Evolutionary conservation across 2,888 invertebrate genomes (phyloP).

Genomic region (Platycnemis pennipes): DNA sequence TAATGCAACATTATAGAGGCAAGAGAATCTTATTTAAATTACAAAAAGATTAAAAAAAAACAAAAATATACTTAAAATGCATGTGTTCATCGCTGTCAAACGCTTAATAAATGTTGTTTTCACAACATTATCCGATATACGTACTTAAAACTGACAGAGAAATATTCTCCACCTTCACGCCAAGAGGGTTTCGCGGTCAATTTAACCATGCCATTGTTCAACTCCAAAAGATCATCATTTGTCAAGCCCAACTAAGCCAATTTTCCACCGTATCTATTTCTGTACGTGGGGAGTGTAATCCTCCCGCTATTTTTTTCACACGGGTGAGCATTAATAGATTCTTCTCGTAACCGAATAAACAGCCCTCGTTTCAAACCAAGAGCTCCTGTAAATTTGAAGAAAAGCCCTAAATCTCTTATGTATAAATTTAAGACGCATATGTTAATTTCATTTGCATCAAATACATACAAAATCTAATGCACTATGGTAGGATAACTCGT

Average conservation of each 20-base stretch:
- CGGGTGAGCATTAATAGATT: background rate
- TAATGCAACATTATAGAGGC: too few species aligned
- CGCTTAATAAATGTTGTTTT: background rate
- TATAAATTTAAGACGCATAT: too few species aligned
- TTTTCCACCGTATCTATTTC: background rate
- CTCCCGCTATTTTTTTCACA: background rate
- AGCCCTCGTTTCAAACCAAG: background rate
- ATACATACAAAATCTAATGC: too few species aligned
- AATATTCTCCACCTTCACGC: background rate
- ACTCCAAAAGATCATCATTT: background rate
- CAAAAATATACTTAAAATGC: background rate
- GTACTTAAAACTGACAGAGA: background rate
- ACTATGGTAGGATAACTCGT: too few species aligned
- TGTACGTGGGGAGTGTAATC: background rate
- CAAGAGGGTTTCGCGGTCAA: conserved; percentile 7
- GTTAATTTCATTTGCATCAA: too few species aligned
- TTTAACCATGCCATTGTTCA: background rate
- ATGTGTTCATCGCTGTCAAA: background rate
- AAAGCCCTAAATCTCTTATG: too few species aligned
- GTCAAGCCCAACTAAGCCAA: background rate
- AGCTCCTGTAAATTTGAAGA: too few species aligned
- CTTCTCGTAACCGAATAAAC: background rate
- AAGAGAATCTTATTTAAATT: too few species aligned
- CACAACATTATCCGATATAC: background rate
- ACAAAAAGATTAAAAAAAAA: background rate